Percentiles rank a stretch among this genome's conserved stretches.
Conservation (phyloP, 37 sponge, comb jelly and placozoan species). For the Haliclona indistincta region DNA sequence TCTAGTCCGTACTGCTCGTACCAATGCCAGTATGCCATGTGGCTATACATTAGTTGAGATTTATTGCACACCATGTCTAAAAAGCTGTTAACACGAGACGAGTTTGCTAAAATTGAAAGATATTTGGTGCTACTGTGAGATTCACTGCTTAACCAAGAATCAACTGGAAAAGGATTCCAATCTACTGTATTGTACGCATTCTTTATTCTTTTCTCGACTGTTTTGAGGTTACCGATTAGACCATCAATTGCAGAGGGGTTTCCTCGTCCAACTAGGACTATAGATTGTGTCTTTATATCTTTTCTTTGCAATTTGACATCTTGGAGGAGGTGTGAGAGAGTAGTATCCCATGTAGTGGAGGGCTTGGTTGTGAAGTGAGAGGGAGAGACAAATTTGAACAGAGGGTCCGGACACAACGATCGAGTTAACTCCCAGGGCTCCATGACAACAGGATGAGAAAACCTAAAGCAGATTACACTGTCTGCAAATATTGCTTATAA, state of each 20-base stretch:
- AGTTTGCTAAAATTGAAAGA: too few relatives aligned
- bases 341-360: constrained; percentile 36
- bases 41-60: too few relatives aligned
- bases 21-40: too few relatives aligned
- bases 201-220: constrained; percentile 38
- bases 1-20: too few relatives aligned
- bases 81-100: too few relatives aligned
- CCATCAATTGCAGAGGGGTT: constrained; percentile 12
- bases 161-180: constrained; percentile 85
- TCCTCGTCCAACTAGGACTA: constrained; percentile 16
- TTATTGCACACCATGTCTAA: too few relatives aligned
- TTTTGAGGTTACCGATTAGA: neutral
- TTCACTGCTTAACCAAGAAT: constrained; percentile 56
- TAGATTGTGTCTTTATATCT: neutral
- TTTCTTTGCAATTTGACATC: neutral
- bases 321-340: neutral
- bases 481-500: too few relatives aligned
- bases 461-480: neutral
- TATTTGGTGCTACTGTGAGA: too few relatives aligned
- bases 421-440: constrained; percentile 65
- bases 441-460: neutral
- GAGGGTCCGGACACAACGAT: constrained; percentile 54
- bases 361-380: constrained; percentile 7
- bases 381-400: constrained; percentile 54
- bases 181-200: constrained; percentile 27